phyloP scores from a whole-genome alignment of 2,797 vertebrate species.

The Enteromius afrohamiltoni region DNA sequence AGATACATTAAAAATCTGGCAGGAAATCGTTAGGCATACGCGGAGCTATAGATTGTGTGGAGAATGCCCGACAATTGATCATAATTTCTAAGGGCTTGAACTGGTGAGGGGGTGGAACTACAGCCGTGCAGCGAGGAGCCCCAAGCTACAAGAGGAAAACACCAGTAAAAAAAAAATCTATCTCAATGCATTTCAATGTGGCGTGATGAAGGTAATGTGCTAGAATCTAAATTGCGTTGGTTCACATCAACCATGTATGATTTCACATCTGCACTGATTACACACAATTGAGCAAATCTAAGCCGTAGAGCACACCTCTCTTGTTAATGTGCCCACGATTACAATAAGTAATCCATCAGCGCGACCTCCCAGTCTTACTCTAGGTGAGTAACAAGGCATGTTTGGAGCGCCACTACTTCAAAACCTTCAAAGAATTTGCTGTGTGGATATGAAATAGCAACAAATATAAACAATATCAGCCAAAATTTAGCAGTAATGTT shows the following conservation, averaged over 20 bases:
- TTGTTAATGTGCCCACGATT: neutral
- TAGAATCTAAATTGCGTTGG: neutral
- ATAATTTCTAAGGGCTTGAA: slow-evolving; percentile 56
- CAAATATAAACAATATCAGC: neutral
- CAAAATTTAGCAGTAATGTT: neutral
- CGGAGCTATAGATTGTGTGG: slow-evolving; percentile 70
- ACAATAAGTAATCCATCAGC: neutral
- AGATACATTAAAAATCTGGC: slow-evolving; percentile 80
- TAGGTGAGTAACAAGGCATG: neutral
- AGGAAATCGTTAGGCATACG: slow-evolving; percentile 80
- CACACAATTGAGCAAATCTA: slow-evolving; percentile 4
- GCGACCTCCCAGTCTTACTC: neutral
- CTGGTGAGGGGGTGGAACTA: slow-evolving; percentile 33
- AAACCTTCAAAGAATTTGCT: neutral
- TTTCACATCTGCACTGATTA: slow-evolving; percentile 21
- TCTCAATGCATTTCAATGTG: slow-evolving; percentile 5
- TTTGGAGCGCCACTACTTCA: neutral
- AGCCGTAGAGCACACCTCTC: neutral
- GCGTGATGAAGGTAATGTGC: neutral
- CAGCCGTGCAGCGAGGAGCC: neutral
- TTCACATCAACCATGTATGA: neutral
- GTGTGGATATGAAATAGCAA: no score
- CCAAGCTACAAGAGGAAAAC: neutral
- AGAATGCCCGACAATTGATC: slow-evolving; percentile 71
- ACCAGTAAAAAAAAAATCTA: slow-evolving; percentile 1